Evolutionary conservation across 1,140 invertebrate species (phyloP).

Genomic region (Drosophila punjabiensis): DNA sequence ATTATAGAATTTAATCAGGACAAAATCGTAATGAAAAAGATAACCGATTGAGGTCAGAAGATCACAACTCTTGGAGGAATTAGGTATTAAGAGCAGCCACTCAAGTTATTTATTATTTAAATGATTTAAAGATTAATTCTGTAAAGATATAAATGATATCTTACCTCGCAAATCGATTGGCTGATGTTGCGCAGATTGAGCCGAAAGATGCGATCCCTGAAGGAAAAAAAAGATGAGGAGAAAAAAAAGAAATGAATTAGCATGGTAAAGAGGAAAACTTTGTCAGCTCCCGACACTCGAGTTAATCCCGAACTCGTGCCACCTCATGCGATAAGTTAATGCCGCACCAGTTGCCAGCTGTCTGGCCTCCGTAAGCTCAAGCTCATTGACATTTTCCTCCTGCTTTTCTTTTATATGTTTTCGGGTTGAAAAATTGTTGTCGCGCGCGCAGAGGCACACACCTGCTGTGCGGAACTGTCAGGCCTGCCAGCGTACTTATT

Average conservation of each 20-base stretch:
- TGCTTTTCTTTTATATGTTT: constrained; percentile 13
- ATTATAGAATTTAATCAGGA: background rate
- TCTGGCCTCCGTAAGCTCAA: constrained; percentile 46
- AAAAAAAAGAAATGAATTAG: constrained; percentile 48
- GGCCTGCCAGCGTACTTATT: constrained; percentile 57
- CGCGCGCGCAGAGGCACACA: constrained; percentile 33
- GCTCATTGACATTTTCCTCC: constrained; percentile 67
- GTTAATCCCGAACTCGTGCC: constrained; percentile 71
- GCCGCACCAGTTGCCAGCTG: constrained; percentile 53
- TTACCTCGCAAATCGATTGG: constrained; percentile 90
- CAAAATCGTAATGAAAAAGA: no score
- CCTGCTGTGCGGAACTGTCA: constrained; percentile 36
- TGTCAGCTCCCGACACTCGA: constrained; percentile 57
- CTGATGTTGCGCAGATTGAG: constrained; percentile 90
- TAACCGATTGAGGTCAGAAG: background rate
- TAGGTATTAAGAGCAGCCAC: background rate
- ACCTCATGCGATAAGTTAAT: constrained; percentile 74
- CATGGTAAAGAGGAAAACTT: constrained; percentile 45
- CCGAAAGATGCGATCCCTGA: constrained; percentile 90
- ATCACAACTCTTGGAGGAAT: no score
- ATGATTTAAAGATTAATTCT: background rate
- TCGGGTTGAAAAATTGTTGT: constrained; percentile 68
- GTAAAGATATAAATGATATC: constrained; percentile 47
- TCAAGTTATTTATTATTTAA: background rate
- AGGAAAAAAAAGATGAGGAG: constrained; percentile 61